Conservation (phyloP, 1,140 invertebrate genomes). For the Caenorhabditis inopinata region DNA sequence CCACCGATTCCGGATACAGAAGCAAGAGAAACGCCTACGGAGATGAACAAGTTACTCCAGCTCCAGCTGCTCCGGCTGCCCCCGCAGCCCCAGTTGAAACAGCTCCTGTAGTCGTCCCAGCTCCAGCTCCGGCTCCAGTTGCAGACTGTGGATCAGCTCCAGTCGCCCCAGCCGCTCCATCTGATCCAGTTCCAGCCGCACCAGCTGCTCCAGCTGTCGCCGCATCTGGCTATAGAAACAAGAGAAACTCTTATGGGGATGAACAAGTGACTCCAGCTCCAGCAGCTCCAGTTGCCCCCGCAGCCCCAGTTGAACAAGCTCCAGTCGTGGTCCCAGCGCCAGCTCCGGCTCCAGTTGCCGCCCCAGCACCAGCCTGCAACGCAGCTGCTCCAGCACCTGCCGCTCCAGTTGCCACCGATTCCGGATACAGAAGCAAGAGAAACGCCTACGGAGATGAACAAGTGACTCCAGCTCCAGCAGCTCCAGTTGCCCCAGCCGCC, state of each 20-base stretch:
- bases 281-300: background rate
- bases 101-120: slow-evolving; percentile 9
- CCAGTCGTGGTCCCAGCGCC: background rate
- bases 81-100: background rate
- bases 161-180: background rate
- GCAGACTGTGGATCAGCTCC: slow-evolving; percentile 3
- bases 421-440: slow-evolving; percentile 28
- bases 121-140: background rate
- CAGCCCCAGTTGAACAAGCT: slow-evolving; percentile 3
- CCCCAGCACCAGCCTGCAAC: background rate
- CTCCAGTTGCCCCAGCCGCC: background rate
- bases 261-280: slow-evolving; percentile 26
- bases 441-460: slow-evolving; percentile 38
- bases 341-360: slow-evolving; percentile 23
- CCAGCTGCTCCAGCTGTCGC: background rate
- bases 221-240: slow-evolving; percentile 16
- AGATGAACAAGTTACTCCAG: slow-evolving; percentile 33
- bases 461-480: slow-evolving; percentile 30
- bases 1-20: slow-evolving; percentile 28
- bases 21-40: slow-evolving; percentile 37
- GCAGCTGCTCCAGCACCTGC: background rate
- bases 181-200: background rate
- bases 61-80: background rate
- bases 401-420: background rate
- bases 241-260: slow-evolving; percentile 36